Conservation (phyloP, 2,888 invertebrate species). For the Polia nebulosa region DNA sequence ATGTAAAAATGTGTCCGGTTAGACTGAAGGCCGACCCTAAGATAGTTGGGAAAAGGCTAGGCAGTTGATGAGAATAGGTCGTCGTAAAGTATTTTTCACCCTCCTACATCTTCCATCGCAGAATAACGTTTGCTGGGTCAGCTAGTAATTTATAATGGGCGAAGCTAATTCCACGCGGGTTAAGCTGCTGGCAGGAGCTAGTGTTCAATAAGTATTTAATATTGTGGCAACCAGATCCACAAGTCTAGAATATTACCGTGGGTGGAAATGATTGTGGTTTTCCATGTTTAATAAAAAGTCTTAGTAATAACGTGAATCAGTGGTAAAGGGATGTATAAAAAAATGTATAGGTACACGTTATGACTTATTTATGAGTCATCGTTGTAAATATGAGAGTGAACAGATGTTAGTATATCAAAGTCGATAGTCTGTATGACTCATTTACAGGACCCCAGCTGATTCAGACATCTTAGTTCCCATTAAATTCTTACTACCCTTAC, state of each 20-base stretch:
- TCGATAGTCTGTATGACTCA: background rate
- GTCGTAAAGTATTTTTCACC: too few species aligned
- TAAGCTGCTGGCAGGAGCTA: too few species aligned
- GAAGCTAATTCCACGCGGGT: too few species aligned
- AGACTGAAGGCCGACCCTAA: too few species aligned
- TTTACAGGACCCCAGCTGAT: background rate
- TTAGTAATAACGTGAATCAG: slow-evolving; percentile 27
- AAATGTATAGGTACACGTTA: slow-evolving; percentile 2
- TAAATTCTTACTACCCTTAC: background rate
- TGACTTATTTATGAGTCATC: slow-evolving; percentile 29
- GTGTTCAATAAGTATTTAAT: background rate
- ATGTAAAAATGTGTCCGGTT: too few species aligned
- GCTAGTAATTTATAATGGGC: too few species aligned
- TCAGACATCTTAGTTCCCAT: background rate
- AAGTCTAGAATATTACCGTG: background rate
- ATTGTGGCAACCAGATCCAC: background rate
- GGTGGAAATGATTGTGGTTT: slow-evolving; percentile 26
- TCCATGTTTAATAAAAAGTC: slow-evolving; percentile 2
- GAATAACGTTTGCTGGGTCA: too few species aligned
- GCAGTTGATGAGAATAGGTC: too few species aligned
- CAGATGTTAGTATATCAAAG: slow-evolving; percentile 14
- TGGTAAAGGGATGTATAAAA: background rate
- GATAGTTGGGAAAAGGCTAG: too few species aligned
- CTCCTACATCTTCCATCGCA: too few species aligned
- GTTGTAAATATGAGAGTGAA: background rate